Base-by-base conservation (phyloP, 2,888 invertebrate genomes). In the Zaprionus lineosus region DNA sequence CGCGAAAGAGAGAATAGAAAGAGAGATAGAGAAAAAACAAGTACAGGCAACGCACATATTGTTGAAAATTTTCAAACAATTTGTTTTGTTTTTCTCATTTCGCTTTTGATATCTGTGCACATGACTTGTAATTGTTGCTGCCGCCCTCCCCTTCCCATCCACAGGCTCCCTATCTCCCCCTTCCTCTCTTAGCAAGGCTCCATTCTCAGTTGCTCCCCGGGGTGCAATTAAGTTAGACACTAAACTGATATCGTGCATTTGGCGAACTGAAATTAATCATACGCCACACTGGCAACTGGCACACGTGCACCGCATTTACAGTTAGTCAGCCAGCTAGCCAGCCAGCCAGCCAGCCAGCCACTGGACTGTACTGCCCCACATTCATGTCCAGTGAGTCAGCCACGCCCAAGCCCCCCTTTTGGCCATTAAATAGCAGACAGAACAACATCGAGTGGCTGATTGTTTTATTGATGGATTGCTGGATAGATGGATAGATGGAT, bases 221-320 rank as follows among this genome's bases (percentile, higher is more conserved):
- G 76, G 65, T 73, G 58, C 84, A 83, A 76, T 76, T 83, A 83
- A 69, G 64, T 58, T 84, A 65, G 84, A 62, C 73, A 77, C 74
- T 46, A 77, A 77, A 83, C 84, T 63, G 73, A 46, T 66, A 67
- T 56, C 61, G 53, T 59, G 39, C 50, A 52, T 39, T 40, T 29
- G 33, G 43, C 12, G 7, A 44, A 55, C 48, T 55, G 62, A 73
- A 78, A 84, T 84, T 75, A 84, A 78, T 84, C 85, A 79, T 84
- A 72, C 85, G 79, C 69, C 51, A 41, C 41, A 50, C 56, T 46
- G 52, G 34, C 39, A 44, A 48, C 60, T 57, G 47, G 50, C 41
- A 53, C 53, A n/a, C n/a, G n/a, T n/a, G n/a, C n/a, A 61, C 51
- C 64, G 6, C 34, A 26, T 26, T 33, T 2, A 40, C 57, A 61